Percentiles rank a stretch among this genome's conserved stretches.
Conservation (phyloP, 1,140 invertebrate species). For the Pseudomyrmex pallidus region DNA sequence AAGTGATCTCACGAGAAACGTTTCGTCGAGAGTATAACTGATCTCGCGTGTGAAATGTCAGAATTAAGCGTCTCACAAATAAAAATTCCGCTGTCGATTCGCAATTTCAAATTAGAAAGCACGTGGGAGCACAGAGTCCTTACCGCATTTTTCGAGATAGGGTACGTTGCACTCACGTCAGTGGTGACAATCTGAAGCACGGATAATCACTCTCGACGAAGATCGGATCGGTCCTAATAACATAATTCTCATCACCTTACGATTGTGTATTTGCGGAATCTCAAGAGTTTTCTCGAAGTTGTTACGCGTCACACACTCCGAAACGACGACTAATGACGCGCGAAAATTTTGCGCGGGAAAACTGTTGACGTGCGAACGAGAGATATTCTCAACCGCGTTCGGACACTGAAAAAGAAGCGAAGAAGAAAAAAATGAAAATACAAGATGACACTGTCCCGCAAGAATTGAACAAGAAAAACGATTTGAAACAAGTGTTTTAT, state of each 20-base stretch:
- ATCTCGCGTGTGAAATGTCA: too few relatives aligned
- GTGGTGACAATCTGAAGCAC: not conserved
- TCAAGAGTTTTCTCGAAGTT: not conserved
- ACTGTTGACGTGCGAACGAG: not conserved
- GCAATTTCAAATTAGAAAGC: too few relatives aligned
- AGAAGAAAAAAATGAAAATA: not conserved
- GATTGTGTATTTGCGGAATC: not conserved
- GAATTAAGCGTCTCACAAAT: too few relatives aligned
- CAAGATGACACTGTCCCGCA: too few relatives aligned
- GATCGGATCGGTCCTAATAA: not conserved
- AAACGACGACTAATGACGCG: not conserved
- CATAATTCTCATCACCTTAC: not conserved
- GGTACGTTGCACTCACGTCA: too few relatives aligned
- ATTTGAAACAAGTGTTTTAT: not conserved
- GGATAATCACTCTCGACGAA: not conserved
- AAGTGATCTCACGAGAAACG: too few relatives aligned
- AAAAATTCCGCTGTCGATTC: too few relatives aligned
- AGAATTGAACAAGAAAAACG: not conserved
- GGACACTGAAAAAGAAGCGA: not conserved
- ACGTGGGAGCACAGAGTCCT: too few relatives aligned
- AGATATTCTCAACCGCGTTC: not conserved
- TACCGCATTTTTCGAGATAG: too few relatives aligned
- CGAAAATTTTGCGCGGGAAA: conserved; percentile 46
- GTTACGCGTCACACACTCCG: not conserved
- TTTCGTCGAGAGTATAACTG: too few relatives aligned